These are phyloP conservation scores for Plectropomus leopardus DNA, from an alignment of 2,113 vertebrate genomes.

Conservation along the genomic window DNA sequence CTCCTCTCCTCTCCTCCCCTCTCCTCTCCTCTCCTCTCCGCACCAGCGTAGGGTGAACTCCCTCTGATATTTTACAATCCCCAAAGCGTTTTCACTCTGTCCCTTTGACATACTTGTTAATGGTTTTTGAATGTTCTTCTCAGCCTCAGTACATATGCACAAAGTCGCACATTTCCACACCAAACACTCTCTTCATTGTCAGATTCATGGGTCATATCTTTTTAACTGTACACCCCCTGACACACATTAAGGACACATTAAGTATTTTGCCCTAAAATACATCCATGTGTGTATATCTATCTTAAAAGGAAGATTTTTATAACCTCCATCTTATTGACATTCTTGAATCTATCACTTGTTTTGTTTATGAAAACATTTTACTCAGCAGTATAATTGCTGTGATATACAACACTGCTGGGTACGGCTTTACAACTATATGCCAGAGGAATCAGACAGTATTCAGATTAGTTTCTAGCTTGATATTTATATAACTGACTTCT, in stretches of 20 bases:
- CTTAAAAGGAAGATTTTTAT: background rate
- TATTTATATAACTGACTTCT: background rate
- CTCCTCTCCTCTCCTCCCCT: background rate
- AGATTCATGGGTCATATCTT: constrained; percentile 22
- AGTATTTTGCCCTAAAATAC: background rate
- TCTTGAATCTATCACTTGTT: background rate
- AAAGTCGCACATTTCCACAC: constrained; percentile 30
- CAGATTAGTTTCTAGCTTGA: background rate
- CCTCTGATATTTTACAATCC: constrained; percentile 36
- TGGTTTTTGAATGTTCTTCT: constrained; percentile 58
- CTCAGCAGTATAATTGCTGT: background rate
- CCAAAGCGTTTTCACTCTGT: constrained; percentile 42
- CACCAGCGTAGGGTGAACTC: constrained; percentile 16
- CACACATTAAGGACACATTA: background rate
- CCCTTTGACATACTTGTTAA: constrained; percentile 53
- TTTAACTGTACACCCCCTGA: background rate
- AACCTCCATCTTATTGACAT: constrained; percentile 2
- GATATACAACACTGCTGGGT: background rate
- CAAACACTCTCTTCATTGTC: constrained; percentile 28
- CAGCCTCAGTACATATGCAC: constrained; percentile 30
- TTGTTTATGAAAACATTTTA: constrained; percentile 1
- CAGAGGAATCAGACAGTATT: background rate
- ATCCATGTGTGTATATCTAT: background rate
- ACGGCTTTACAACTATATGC: background rate
- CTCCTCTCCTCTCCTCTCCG: background rate